Base-by-base conservation (phyloP, 2,797 vertebrate genomes). In the Mico argentatus region DNA sequence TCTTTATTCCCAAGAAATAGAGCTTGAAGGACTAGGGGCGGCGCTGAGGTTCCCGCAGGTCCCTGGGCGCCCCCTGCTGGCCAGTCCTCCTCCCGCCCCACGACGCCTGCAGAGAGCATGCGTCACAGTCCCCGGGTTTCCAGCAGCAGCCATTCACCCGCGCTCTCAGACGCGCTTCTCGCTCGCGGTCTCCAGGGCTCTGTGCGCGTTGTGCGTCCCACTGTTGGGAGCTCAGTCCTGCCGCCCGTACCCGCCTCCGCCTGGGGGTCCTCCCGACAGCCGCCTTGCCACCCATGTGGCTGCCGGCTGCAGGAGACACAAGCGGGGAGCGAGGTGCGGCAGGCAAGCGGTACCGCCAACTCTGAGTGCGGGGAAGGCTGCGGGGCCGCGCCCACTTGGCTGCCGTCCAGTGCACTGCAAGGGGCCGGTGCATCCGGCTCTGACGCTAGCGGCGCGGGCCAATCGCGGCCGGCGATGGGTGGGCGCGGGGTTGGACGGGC, bases 361-460 rank as follows among this genome's bases (percentile, higher is more conserved):
- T 36, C n/a, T 14, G 77, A 26, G 22, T 14, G 12, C 10, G 4
- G 48, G 12, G 7, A 80, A 55, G 7, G 13, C 22, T 22, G 48
- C 4, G 0, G 1, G 14, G 14, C 52, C 36, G 24, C 24, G 36
- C 8, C 52, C 52, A 57, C 52, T 55, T n/a, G 20, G 24, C 79
- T 1, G 36, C 36, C 0, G 14, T 19, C 24, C 46, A 0, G n/a
- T 36, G 36, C 13, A 4, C 14, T 22, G 30, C 19, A 39, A 17
- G 90, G 73, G 52, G 30, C 75, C n/a, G 14, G 26, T 30, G 64
- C 46, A 12, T 39, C n/a, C 24, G 39, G 22, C n/a, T 27, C 15
- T 76, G 57, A 61, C 57, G 67, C 88, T 52, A 0, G 33, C 30
- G 2, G 27, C 27, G 50, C 57, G 4, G 15, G 50, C 95, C 84